phyloP scores from a whole-genome alignment of 2,113 vertebrate genomes.

The Patagioenas fasciata region DNA sequence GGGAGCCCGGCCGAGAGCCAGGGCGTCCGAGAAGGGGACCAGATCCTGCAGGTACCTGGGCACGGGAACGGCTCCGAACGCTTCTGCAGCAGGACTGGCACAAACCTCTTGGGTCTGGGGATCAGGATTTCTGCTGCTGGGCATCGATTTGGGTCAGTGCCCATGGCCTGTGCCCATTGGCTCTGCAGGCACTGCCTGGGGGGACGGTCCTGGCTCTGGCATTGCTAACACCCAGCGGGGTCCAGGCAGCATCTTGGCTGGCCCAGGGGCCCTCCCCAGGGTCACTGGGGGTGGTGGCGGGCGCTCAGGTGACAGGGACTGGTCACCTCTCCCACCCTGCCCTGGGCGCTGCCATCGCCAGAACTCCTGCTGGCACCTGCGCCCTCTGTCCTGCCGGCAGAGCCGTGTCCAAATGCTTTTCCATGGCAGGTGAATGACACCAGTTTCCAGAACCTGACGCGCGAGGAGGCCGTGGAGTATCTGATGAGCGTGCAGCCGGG shows the following conservation, averaged over 20 bases:
- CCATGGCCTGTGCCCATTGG: fast-evolving
- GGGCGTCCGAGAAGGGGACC: constrained; percentile 89
- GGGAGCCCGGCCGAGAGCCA: constrained; percentile 85
- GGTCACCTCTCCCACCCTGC: not conserved
- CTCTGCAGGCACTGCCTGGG: not conserved
- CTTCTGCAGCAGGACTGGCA: not conserved
- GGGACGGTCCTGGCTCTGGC: not conserved
- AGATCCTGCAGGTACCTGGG: constrained; percentile 87
- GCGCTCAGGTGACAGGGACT: not conserved
- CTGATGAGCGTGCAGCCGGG: constrained; percentile 81
- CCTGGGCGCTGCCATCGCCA: not conserved
- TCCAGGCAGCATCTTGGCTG: not conserved
- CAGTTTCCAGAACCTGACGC: constrained; percentile 85
- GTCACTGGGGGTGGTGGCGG: not conserved
- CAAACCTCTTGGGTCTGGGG: not conserved
- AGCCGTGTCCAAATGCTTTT: not conserved
- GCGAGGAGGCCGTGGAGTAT: constrained; percentile 90
- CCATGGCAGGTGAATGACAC: constrained; percentile 82
- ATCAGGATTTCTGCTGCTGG: not conserved
- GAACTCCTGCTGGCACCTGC: not conserved
- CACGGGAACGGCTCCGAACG: not conserved
- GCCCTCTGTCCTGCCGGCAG: fast-evolving
- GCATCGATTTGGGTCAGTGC: not conserved
- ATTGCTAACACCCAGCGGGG: not conserved
- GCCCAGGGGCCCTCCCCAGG: not conserved